These are phyloP conservation scores for Drosophila grimshawi DNA, from an alignment of 1,140 invertebrate species.

Conservation along the genomic window DNA sequence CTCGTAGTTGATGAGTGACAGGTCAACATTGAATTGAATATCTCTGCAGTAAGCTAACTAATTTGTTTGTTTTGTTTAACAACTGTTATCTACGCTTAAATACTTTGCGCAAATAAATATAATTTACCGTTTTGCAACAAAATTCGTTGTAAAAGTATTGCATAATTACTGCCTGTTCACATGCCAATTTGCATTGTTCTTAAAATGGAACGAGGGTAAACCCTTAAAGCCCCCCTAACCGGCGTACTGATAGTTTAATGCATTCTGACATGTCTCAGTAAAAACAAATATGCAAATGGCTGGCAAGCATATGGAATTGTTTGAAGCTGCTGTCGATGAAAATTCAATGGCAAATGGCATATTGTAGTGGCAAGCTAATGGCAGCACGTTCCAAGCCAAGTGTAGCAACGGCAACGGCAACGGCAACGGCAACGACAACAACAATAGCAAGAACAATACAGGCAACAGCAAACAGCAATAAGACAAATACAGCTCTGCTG, in stretches of 20 bases:
- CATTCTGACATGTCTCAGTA: slow-evolving; percentile 66
- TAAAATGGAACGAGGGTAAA: slow-evolving; percentile 15
- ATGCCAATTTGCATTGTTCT: slow-evolving; percentile 73
- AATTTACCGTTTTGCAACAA: not conserved
- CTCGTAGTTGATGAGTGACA: not conserved
- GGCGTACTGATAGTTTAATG: slow-evolving; percentile 53
- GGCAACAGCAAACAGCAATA: slow-evolving; percentile 6
- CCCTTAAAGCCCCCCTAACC: slow-evolving; percentile 16
- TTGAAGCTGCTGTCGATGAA: slow-evolving; percentile 69
- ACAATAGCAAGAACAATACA: too few species aligned
- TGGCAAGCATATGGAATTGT: slow-evolving; percentile 67
- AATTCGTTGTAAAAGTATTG: slow-evolving; percentile 29
- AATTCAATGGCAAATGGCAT: slow-evolving; percentile 74
- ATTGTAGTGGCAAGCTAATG: slow-evolving; percentile 75
- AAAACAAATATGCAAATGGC: slow-evolving; percentile 80
- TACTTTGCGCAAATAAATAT: not conserved
- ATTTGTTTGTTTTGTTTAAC: not conserved
- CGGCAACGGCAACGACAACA: not conserved
- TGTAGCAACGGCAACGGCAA: not conserved
- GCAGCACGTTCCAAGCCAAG: slow-evolving; percentile 56
- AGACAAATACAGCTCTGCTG: not conserved
- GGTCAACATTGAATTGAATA: too few species aligned
- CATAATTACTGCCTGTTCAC: slow-evolving; percentile 65
- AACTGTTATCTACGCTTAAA: too few species aligned
- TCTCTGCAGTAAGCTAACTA: too few species aligned